Percentiles rank a stretch among this genome's conserved stretches.
These are phyloP conservation scores for Apodemus agrarius DNA, from an alignment of 2,797 vertebrate species.

Conservation along the genomic window DNA sequence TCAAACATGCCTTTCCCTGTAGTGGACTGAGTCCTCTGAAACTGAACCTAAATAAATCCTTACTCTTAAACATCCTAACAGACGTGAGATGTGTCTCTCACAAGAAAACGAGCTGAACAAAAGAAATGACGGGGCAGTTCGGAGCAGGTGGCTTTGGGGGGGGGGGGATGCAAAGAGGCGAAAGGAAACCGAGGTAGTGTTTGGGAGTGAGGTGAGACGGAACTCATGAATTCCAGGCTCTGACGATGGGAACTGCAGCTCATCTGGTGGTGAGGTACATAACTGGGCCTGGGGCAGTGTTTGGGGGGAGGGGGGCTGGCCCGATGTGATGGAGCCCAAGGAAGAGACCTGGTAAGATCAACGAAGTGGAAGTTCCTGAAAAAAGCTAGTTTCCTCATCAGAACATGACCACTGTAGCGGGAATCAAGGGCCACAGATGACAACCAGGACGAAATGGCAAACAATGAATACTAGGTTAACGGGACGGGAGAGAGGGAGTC, in stretches of 20 bases:
- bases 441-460: not conserved
- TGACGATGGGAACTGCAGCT: accelerated
- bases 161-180: too few species aligned
- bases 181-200: not conserved
- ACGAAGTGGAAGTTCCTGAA: not conserved
- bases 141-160: not conserved
- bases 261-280: not conserved
- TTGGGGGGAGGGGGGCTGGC: not conserved
- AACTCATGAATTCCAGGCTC: not conserved
- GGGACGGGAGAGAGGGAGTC: not conserved
- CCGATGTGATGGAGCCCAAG: not conserved
- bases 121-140: not conserved
- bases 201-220: too few species aligned
- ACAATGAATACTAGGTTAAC: not conserved
- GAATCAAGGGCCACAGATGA: not conserved
- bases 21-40: not conserved
- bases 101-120: not conserved
- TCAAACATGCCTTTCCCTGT: not conserved
- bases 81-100: not conserved
- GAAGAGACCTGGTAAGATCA: not conserved
- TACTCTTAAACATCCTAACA: not conserved
- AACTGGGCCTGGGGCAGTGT: not conserved
- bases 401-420: not conserved
- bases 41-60: not conserved
- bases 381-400: not conserved